phyloP scores from a whole-genome alignment of 2,797 vertebrate genomes.

The Oceanodroma leucorhoa region DNA sequence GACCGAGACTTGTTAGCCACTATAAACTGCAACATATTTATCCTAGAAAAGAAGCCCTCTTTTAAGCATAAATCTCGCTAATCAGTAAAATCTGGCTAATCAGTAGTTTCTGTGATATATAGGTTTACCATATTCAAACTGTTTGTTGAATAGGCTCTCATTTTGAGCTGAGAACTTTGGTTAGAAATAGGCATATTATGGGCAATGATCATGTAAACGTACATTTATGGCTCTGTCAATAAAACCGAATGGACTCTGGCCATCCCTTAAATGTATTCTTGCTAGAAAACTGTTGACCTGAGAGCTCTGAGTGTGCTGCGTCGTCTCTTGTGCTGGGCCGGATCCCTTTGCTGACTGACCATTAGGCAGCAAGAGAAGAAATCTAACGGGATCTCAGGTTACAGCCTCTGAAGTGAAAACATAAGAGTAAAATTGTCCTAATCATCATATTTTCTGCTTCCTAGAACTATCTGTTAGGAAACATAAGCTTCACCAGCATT shows the following conservation, averaged over 20 bases:
- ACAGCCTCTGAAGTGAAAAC: background rate
- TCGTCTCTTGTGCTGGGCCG: background rate
- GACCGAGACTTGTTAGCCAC: background rate
- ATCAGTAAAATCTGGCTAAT: slow-evolving; percentile 14
- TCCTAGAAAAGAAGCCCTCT: background rate
- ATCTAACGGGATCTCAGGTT: background rate
- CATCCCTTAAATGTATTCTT: background rate
- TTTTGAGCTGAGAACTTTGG: background rate
- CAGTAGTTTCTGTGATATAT: background rate
- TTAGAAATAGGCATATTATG: background rate
- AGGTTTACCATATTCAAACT: background rate
- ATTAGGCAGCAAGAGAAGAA: background rate
- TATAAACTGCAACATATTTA: background rate
- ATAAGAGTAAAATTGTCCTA: background rate
- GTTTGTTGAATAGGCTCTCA: background rate
- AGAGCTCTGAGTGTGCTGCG: background rate
- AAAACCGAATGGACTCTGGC: background rate
- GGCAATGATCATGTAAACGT: background rate
- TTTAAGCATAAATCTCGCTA: background rate
- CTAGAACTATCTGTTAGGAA: background rate
- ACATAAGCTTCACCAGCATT: background rate
- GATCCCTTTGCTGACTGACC: background rate
- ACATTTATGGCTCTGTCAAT: background rate
- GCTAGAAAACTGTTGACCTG: background rate
- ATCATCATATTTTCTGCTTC: background rate